A percentile compares a stretch with the other conserved stretches of the same genome.
Conservation (phyloP, 35 echinoderm and acorn worm genomes). For the Acanthaster planci region DNA sequence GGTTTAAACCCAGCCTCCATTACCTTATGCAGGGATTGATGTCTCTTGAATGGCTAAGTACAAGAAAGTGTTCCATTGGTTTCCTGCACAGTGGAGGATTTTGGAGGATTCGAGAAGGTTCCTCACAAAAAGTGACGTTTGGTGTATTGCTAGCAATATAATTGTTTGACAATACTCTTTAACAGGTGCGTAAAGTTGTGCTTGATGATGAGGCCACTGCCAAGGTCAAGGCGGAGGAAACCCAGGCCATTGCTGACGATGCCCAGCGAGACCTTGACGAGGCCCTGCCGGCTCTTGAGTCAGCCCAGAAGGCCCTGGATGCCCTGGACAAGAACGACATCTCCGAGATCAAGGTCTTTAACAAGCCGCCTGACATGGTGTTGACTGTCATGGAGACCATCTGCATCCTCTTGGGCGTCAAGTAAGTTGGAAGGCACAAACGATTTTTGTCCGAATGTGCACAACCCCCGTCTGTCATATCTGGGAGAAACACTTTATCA, state of each 20-base stretch:
- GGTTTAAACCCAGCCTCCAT: no score
- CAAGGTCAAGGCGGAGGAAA: slow-evolving; percentile 93
- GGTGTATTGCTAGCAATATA: background rate
- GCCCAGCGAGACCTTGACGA: slow-evolving; percentile 94
- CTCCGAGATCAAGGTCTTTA: slow-evolving; percentile 92
- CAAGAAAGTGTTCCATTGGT: no score
- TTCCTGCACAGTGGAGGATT: no score
- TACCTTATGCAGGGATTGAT: no score
- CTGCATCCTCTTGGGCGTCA: slow-evolving; percentile 79
- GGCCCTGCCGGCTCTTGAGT: slow-evolving; percentile 85
- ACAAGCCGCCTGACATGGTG: slow-evolving; percentile 95
- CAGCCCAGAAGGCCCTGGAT: slow-evolving; percentile 86
- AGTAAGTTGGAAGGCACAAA: slow-evolving; percentile 55
- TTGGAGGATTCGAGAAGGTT: no score
- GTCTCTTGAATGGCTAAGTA: no score
- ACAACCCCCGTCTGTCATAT: no score
- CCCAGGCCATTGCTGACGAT: slow-evolving; percentile 96
- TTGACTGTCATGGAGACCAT: slow-evolving; percentile 96
- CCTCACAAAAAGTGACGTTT: no score
- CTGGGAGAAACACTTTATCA: no score
- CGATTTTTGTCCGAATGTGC: no score
- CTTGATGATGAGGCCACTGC: slow-evolving; percentile 89
- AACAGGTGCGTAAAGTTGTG: slow-evolving; percentile 92
- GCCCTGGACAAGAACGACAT: slow-evolving; percentile 93
- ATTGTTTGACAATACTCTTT: background rate